Percentiles rank a stretch among this genome's conserved stretches.
Evolutionary conservation across 1,140 invertebrate genomes (phyloP).

Genomic region (Pantala flavescens): DNA sequence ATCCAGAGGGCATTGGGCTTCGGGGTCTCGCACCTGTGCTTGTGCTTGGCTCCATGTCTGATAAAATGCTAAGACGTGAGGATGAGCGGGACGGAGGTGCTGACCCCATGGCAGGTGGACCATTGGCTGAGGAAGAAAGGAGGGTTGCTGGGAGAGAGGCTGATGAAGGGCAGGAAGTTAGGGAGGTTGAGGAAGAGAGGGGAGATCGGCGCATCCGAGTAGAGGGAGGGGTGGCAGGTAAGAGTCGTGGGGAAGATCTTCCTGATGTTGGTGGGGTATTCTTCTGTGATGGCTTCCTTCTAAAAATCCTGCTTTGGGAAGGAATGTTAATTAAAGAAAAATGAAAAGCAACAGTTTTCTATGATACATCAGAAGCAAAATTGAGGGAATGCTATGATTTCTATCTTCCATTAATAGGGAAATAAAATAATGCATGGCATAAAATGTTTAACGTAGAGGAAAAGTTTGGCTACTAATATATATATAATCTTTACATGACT

Average conservation of each 20-base stretch:
- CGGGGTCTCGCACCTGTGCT: background rate
- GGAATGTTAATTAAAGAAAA: no score
- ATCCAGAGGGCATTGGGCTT: background rate
- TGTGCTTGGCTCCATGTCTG: background rate
- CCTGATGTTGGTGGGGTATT: conserved; percentile 45
- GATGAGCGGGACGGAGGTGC: background rate
- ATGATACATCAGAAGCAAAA: no score
- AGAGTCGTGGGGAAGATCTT: conserved; percentile 36
- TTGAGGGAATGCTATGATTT: conserved; percentile 2
- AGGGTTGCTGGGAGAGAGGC: background rate
- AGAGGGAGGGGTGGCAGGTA: conserved; percentile 39
- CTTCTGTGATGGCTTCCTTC: conserved; percentile 39
- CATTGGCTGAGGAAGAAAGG: background rate
- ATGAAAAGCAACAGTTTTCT: no score
- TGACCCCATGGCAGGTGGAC: background rate
- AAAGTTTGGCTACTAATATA: no score
- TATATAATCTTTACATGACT: no score
- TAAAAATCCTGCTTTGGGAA: conserved; percentile 31
- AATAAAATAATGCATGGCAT: no score
- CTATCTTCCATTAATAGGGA: no score
- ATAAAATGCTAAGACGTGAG: background rate
- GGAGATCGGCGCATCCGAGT: conserved; percentile 58
- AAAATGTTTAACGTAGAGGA: no score
- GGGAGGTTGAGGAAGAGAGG: conserved; percentile 49
- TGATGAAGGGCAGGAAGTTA: background rate